Percentiles rank a stretch among this genome's conserved stretches.
Evolutionary conservation across 2,797 vertebrate species (phyloP).

Genomic region (Schizopygopsis malacanthus): DNA sequence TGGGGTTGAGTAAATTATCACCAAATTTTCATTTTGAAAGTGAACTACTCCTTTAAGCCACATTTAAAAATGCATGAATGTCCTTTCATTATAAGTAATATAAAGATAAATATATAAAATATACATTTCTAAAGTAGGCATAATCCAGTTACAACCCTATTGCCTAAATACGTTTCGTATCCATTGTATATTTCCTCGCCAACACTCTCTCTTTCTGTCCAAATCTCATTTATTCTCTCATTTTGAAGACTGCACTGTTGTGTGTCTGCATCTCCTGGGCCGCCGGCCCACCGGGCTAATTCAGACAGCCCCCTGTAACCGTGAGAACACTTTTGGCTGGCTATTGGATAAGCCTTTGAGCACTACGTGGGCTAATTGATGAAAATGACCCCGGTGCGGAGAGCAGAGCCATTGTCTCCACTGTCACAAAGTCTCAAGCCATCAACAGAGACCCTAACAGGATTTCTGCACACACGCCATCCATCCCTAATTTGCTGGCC

Average conservation of each 20-base stretch:
- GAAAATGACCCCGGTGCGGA: constrained; percentile 76
- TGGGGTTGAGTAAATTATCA: too few species aligned
- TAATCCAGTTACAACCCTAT: not conserved
- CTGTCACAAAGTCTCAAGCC: constrained; percentile 72
- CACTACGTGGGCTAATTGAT: constrained; percentile 76
- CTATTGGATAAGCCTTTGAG: constrained; percentile 79
- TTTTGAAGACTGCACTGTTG: constrained; percentile 64
- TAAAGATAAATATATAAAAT: not conserved
- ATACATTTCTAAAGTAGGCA: not conserved
- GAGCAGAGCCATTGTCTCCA: constrained; percentile 73
- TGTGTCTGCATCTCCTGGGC: constrained; percentile 65
- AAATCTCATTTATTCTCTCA: constrained; percentile 40
- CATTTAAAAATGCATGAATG: not conserved
- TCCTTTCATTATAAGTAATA: not conserved
- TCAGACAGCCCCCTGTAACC: constrained; percentile 69
- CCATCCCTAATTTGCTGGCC: constrained; percentile 77
- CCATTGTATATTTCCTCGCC: constrained; percentile 21
- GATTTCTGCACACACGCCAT: constrained; percentile 76
- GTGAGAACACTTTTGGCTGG: constrained; percentile 74
- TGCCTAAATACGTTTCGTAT: not conserved
- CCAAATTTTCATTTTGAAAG: too few species aligned
- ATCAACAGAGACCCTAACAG: constrained; percentile 74
- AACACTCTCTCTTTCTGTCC: constrained; percentile 29
- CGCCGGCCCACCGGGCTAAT: constrained; percentile 65
- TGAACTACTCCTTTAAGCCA: not conserved